These are phyloP conservation scores for Thunnus maccoyii DNA, from an alignment of 2,113 vertebrate genomes.

Conservation along the genomic window DNA sequence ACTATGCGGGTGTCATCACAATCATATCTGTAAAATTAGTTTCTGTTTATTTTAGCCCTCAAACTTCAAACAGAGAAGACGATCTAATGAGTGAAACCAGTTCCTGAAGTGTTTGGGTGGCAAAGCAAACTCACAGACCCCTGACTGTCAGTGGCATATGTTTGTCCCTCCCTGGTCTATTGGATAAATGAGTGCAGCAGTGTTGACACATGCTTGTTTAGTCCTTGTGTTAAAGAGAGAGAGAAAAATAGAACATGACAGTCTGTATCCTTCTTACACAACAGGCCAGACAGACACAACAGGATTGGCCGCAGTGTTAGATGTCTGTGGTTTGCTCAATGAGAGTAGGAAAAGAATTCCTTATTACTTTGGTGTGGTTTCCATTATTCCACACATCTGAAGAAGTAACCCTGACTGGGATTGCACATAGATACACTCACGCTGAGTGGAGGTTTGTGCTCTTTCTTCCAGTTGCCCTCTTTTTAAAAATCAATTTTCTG, in stretches of 20 bases:
- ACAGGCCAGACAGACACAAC: constrained; percentile 37
- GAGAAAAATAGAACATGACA: background rate
- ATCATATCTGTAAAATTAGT: background rate
- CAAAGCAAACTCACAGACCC: constrained; percentile 4
- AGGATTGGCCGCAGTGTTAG: constrained; percentile 24
- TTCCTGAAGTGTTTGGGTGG: constrained; percentile 26
- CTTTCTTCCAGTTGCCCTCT: background rate
- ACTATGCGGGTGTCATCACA: constrained; percentile 5
- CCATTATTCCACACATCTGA: constrained; percentile 39
- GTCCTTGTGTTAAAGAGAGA: constrained; percentile 17
- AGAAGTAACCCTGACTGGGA: background rate
- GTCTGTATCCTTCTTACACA: constrained; percentile 24
- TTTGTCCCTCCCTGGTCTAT: background rate
- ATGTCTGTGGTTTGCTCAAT: constrained; percentile 32
- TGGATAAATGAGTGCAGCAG: constrained; percentile 13
- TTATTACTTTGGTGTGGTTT: constrained; percentile 56
- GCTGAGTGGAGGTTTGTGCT: background rate
- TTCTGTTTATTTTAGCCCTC: constrained; percentile 17
- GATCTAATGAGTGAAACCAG: constrained; percentile 23
- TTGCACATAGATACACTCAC: constrained; percentile 7
- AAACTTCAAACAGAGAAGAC: background rate
- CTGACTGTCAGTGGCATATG: constrained; percentile 9
- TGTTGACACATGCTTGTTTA: constrained; percentile 25
- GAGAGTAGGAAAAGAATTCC: constrained; percentile 6
- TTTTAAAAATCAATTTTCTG: constrained; percentile 6